Base-by-base conservation (phyloP, 2,888 invertebrate genomes). In the Hydropsyche betteni region DNA sequence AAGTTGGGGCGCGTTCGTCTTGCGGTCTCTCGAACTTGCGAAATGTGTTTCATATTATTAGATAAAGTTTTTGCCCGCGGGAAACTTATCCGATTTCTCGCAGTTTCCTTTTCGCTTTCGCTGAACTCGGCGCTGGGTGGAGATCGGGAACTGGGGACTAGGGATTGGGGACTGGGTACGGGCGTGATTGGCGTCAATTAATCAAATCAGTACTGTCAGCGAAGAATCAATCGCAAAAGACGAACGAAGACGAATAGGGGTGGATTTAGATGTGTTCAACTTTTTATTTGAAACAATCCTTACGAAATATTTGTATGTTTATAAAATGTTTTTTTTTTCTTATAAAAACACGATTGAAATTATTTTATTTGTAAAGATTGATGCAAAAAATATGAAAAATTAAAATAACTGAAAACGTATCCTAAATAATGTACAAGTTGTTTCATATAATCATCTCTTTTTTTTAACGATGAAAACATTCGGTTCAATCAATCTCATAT, bases 41-140 rank as follows among this genome's bases (percentile, higher is more conserved):
- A 71, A 75, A 75, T 75, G 71, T 75, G 75, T 75, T 75, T 75
- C 75, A 64, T 69, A 75, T 75, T 75, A 75, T 71, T 71, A 75
- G 64, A 71, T 69, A 71, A 75, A 75, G 75, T 75, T 75, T 75
- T 75, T 75, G 75, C 71, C 70, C 50, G 36, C 52, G 50, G 24
- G 70, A 70, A 70, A 70, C 70, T 70, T 70, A 70, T 70, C 70
- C 70, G 52, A 70, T 70, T 70, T 70, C 70, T 70, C 34, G 36
- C 64, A 64, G 64, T 64, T 64, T 64, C 64, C 64, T 36, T 64
- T 64, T 64, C 34, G 55, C 55, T n/a, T 12, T 55, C 12, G n/a
- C 8, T 7, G 5, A 55, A 14, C 55, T 55, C 6, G 44, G 44
- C 10, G 6, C 10, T 44, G 44, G 44, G 44, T 10, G 24, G 24